Evolutionary conservation across 2,797 vertebrate genomes (phyloP), one percentile per base, ranked within the genome.

Genomic region (Okamejei kenojei): DNA sequence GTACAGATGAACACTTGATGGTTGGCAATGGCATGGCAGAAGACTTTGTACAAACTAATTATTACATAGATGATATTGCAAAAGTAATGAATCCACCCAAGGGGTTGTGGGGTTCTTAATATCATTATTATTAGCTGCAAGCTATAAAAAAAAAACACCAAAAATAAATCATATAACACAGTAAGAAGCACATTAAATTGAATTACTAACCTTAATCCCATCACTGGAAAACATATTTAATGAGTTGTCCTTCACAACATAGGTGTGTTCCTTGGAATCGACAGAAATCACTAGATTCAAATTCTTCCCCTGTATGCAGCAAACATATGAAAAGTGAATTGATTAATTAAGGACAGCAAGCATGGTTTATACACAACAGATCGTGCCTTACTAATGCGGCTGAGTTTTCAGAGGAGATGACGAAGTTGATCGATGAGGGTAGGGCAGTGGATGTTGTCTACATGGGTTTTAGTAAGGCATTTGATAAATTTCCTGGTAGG

Each of bases 291-390:
- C 7, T 13, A 92, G 90, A 10, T 1, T 90, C n/a, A 71, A 38
- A 0, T n/a, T 17, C 90, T 92, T 92, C 4, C 23, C 45, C 90
- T 92, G 11, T 45, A 23, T 17, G 11, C 74, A 35, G 4, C 35
- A 92, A 92, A 90, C 26, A 92, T 8, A 58, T 74, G 26, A 54
- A 92, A 76, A 88, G 8, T 58, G 15, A 92, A 92, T 45, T 17
- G 35, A 13, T 19, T 45, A 26, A 54, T 54, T 54, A 6, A 54
- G 45, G 45, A 54, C 45, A 54, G 45, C 45, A 54, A 54, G 45
- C 45, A 54, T 54, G 45, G 45, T 54, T 54, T 54, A 54, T 54
- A 54, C 45, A 54, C 45, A 54, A 5, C 45, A 54, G 45, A 54
- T 54, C 45, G 45, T 54, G 45, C 45, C 45, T 54, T 54, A 54